Evolutionary conservation across 2,113 vertebrate genomes (phyloP).

Genomic region (Gadus macrocephalus): DNA sequence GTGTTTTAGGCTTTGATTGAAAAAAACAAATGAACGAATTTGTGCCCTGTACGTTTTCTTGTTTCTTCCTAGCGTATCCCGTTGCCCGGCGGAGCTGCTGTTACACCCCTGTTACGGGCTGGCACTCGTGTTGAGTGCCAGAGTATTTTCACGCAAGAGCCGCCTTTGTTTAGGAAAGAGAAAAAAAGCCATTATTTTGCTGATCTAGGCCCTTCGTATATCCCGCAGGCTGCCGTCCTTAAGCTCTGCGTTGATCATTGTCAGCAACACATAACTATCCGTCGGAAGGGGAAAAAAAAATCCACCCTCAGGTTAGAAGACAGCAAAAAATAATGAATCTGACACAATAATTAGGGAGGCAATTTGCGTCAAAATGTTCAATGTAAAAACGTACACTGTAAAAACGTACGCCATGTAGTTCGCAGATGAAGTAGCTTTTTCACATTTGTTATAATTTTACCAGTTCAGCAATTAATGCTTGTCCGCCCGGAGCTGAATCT

Average conservation of each 20-base stretch:
- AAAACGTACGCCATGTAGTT: conserved; percentile 1
- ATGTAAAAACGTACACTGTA: background rate
- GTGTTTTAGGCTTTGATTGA: no score
- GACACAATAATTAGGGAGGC: conserved; percentile 60
- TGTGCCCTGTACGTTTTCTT: background rate
- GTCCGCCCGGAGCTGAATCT: no score
- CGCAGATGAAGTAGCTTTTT: no score
- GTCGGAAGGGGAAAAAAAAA: conserved; percentile 34
- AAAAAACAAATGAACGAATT: no score
- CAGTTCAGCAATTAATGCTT: no score
- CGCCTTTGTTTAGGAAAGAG: conserved; percentile 38
- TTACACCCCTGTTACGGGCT: conserved; percentile 20
- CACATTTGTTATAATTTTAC: no score
- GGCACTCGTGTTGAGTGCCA: conserved; percentile 33
- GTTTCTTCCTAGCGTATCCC: conserved; percentile 24
- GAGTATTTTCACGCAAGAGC: conserved; percentile 49
- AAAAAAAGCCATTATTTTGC: conserved; percentile 33
- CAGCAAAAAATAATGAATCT: conserved; percentile 41
- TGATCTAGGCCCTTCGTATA: conserved; percentile 51
- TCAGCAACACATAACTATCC: conserved; percentile 56
- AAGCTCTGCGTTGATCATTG: conserved; percentile 55
- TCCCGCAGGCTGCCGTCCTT: conserved; percentile 54
- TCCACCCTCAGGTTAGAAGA: conserved; percentile 32
- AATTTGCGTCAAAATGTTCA: conserved; percentile 32
- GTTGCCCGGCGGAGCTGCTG: conserved; percentile 7